Evolutionary conservation across 1,140 invertebrate genomes (phyloP), one percentile per base, ranked within the genome.

Genomic region (Alviniconcha marisindica): DNA sequence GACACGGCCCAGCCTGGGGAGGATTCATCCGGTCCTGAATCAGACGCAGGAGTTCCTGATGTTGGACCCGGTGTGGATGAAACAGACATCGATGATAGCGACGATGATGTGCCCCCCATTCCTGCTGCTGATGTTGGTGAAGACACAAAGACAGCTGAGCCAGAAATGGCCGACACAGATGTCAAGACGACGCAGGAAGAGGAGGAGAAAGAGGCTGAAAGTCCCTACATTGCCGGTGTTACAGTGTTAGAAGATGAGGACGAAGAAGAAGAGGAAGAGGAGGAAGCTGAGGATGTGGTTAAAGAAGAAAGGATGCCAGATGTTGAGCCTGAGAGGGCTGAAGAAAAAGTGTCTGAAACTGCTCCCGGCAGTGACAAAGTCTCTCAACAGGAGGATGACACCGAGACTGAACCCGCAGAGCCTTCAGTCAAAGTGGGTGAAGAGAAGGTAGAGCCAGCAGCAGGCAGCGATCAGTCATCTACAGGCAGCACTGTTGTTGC

Each of bases 211-310:
- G 83, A 82, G 40, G n/a, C 12, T n/a, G 60, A 63, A 21, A 80
- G 56, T 15, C 21, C 24, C 38, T 80, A 80, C 38, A 80, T 80
- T 28, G 28, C 31, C 69, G 78, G 78, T n/a, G 60, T 80, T 33
- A 66, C 10, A 3, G 56, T 66, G 21, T n/a, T 66, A 15, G 78
- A 80, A 5, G 78, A 80, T 31, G 82, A 87, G 18, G 60, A 80
- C 44, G 76, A 83, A 15, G 86, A 88, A 71, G 82, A 82, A 31
- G 80, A 82, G 28, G 51, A 73, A 31, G 28, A 33, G 5, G 63
- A 66, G 31, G 63, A 66, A 66, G 63, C 10, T 31, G 33, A 69
- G 31, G 63, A 69, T 36, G 63, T 28, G 4, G 4, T 14, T 36
- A 28, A 36, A 36, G 63, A 48, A 18, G 44, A 48, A 48, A 48